Conservation (phyloP, 2,113 vertebrate genomes). For the Nothobranchius kuhntae region DNA sequence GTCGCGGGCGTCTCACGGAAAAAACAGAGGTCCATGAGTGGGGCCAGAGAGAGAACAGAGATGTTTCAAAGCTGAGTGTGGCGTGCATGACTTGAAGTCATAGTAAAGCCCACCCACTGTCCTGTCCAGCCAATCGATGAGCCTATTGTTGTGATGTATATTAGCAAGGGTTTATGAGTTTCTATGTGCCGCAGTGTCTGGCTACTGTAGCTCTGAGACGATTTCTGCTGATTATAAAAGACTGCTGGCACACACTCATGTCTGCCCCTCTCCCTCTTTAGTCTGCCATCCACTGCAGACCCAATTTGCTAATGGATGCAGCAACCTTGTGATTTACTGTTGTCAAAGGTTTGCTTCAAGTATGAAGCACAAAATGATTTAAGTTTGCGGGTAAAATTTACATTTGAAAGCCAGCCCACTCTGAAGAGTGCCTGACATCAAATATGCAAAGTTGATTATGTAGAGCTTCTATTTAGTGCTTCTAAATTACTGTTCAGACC, state of each 20-base stretch:
- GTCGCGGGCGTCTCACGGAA: conserved; percentile 48
- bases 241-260: conserved; percentile 39
- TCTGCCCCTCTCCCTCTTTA: conserved; percentile 44
- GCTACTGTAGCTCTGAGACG: conserved; percentile 47
- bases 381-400: conserved; percentile 71
- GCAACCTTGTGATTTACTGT: conserved; percentile 79
- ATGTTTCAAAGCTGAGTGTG: conserved; percentile 56
- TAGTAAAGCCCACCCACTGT: conserved; percentile 49
- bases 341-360: conserved; percentile 72
- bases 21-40: conserved; percentile 22
- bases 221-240: conserved; percentile 68
- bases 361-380: conserved; percentile 74
- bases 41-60: conserved; percentile 37
- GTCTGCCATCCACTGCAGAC: conserved; percentile 63
- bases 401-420: conserved; percentile 73
- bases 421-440: conserved; percentile 66
- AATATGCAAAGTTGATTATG: conserved; percentile 77
- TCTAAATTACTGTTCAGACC: conserved; percentile 70
- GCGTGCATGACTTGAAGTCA: conserved; percentile 54
- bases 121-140: conserved; percentile 54
- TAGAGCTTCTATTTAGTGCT: conserved; percentile 68
- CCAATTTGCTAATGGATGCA: conserved; percentile 80
- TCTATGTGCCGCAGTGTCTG: conserved; percentile 65
- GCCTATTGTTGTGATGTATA: conserved; percentile 54
- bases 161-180: conserved; percentile 51